Base-by-base conservation (phyloP, 2,797 vertebrate genomes). In the Sebastes paucispinis region DNA sequence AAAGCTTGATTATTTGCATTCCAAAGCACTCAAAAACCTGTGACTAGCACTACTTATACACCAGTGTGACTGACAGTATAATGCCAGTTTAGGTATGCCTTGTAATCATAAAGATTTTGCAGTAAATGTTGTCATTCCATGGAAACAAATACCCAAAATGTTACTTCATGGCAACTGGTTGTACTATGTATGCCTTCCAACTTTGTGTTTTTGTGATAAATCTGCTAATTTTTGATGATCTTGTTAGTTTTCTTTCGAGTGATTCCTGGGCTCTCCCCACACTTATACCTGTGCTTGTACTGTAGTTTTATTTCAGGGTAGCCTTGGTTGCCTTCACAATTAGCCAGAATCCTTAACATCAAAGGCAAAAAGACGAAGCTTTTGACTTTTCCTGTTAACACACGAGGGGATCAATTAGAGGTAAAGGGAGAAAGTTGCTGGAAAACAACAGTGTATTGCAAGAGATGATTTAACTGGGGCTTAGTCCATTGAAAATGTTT, bases 321-420 rank as follows among this genome's bases (percentile, higher is more conserved):
- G 31, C 59, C 66, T 79, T 10, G 5, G 54, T 50, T 69, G 29
- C 29, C 57, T 36, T 72, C 62, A 62, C 77, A 86, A 84, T 81
- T 76, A 89, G 27, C 55, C 14, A 78, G 59, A 32, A 50, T 75
- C 13, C 25, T 59, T 50, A 69, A 83, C 82, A 89, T 91, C 82
- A 91, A 87, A 83, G 81, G n/a, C 10, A 63, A 64, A 69, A 57
- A 43, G 79, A 65, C 3, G 3, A 79, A 70, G 80, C 69, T 79
- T 76, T 75, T 75, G 71, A 75, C 68, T 79, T 78, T 68, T 9
- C 34, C 54, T 60, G 39, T 50, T 5, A 5, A 68, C 55, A 83
- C 75, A 81, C 84, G 14, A 25, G 63, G 84, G 87, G 79, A 79
- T 89, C 80, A 90, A 81, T 92, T 88, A 89, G 71, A 73, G 63